A percentile compares a stretch with the other conserved stretches of the same genome.
Conservation (phyloP, 1,140 invertebrate species). For the Ostrea edulis region DNA sequence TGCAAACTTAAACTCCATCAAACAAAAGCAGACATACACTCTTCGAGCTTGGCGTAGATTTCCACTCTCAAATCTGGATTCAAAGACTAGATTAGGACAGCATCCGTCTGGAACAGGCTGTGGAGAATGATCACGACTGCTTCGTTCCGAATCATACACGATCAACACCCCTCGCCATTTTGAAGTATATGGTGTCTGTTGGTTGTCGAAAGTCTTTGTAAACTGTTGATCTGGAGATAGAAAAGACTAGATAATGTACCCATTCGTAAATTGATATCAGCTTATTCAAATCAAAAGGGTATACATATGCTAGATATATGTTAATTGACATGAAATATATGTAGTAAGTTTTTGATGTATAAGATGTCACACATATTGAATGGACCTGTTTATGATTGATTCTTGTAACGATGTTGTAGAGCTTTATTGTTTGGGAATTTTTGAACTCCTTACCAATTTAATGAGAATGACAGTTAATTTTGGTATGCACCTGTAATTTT, state of each 20-base stretch:
- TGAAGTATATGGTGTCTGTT: conserved; percentile 67
- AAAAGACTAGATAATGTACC: neutral
- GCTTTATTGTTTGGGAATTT: too few species aligned
- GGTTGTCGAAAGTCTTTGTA: conserved; percentile 71
- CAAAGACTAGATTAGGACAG: conserved; percentile 77
- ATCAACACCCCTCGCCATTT: conserved; percentile 76
- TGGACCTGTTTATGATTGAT: too few species aligned
- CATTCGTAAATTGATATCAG: too few species aligned
- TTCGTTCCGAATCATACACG: conserved; percentile 76
- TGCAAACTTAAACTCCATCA: too few species aligned
- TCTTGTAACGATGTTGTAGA: too few species aligned
- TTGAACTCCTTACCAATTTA: too few species aligned
- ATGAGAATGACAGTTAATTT: too few species aligned
- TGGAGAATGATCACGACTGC: conserved; percentile 68
- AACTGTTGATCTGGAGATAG: conserved; percentile 62
- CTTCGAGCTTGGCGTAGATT: conserved; percentile 77
- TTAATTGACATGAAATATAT: too few species aligned
- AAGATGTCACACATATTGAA: too few species aligned
- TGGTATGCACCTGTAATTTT: too few species aligned
- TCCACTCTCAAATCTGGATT: conserved; percentile 79
- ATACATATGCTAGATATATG: neutral
- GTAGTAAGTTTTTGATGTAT: too few species aligned
- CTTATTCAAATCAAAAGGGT: too few species aligned
- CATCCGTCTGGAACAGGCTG: conserved; percentile 70
- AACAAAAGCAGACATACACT: conserved; percentile 72